phyloP scores from a whole-genome alignment of 1,140 invertebrate species.

The Psilanteris sp. region DNA sequence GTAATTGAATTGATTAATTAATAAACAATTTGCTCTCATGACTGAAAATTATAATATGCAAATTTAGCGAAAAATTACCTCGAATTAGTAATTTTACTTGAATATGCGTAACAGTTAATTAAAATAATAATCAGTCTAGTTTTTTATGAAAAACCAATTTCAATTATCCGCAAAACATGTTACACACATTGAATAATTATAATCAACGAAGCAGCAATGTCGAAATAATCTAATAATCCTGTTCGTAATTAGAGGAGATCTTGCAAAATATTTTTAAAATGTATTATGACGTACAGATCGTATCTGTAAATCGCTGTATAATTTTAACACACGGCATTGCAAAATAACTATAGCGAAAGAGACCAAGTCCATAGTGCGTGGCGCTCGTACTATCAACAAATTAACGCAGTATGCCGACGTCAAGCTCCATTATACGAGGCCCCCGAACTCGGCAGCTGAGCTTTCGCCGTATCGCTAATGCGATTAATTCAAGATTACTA shows the following conservation, averaged over 20 bases:
- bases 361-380: not conserved
- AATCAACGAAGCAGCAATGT: constrained; percentile 4
- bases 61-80: too few relatives aligned
- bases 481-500: constrained; percentile 54
- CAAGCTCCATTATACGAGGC: constrained; percentile 49
- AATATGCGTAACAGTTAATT: not conserved
- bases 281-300: constrained; percentile 7
- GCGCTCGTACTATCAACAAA: constrained; percentile 40
- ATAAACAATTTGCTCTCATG: too few relatives aligned
- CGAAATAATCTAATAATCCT: constrained; percentile 22
- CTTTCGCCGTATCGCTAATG: constrained; percentile 42
- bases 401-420: constrained; percentile 39
- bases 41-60: too few relatives aligned
- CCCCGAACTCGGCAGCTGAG: constrained; percentile 37
- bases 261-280: constrained; percentile 29
- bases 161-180: constrained; percentile 11
- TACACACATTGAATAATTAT: constrained; percentile 7
- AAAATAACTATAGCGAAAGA: too few relatives aligned
- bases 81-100: too few relatives aligned
- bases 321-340: constrained; percentile 19
- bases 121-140: constrained; percentile 2
- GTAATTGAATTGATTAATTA: too few relatives aligned
- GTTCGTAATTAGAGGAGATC: constrained; percentile 9
- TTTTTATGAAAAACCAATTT: not conserved
- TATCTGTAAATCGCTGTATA: constrained; percentile 9